These are phyloP conservation scores for Myocastor coypus DNA, from an alignment of 2,113 vertebrate species.

Conservation along the genomic window DNA sequence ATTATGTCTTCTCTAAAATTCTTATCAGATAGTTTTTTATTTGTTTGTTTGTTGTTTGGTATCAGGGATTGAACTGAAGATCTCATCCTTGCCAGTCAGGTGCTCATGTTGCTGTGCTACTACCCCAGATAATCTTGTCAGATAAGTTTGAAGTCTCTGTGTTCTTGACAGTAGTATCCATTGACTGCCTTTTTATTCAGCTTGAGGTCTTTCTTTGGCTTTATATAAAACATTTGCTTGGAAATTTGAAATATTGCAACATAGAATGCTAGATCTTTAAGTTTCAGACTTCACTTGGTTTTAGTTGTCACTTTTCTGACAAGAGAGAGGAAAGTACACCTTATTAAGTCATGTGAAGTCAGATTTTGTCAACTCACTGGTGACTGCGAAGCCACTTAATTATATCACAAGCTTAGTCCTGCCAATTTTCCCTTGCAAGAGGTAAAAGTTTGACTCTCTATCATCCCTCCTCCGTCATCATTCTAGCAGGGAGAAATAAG, in stretches of 20 bases:
- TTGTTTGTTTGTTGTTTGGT: no score
- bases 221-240: not conserved
- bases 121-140: not conserved
- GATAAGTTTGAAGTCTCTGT: not conserved
- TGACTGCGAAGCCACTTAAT: not conserved
- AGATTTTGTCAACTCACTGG: not conserved
- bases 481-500: not conserved
- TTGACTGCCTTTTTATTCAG: not conserved
- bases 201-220: not conserved
- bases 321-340: not conserved
- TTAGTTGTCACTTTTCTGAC: not conserved
- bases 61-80: no score
- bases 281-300: not conserved
- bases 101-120: no score
- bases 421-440: not conserved
- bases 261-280: not conserved
- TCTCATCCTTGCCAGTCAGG: no score
- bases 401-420: not conserved
- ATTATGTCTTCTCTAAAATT: no score
- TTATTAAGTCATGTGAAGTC: not conserved
- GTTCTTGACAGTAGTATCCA: not conserved
- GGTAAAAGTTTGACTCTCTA: not conserved
- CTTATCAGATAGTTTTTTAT: no score
- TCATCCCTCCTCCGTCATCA: no score
- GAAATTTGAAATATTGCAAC: not conserved